phyloP scores from a whole-genome alignment of 2,888 invertebrate genomes.

The Smittia aterrima region DNA sequence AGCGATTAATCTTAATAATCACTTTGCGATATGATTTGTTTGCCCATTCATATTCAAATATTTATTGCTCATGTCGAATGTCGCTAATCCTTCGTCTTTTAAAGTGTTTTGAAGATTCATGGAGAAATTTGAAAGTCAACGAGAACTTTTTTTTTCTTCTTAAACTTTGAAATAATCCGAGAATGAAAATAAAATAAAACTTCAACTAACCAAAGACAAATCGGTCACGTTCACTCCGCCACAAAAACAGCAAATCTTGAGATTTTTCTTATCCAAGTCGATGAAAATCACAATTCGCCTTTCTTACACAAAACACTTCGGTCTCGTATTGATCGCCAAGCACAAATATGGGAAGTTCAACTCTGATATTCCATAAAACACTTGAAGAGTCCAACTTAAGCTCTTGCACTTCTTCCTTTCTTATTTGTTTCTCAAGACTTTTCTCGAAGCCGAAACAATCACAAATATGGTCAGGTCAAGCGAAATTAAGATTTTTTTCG shows the following conservation, averaged over 20 bases:
- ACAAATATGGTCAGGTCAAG: slow-evolving; percentile 37
- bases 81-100: slow-evolving; percentile 1
- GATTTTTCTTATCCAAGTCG: neutral
- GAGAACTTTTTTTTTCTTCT: neutral
- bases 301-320: neutral
- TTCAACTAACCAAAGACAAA: neutral
- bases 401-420: neutral
- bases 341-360: slow-evolving; percentile 5
- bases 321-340: neutral
- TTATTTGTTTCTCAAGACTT: slow-evolving; percentile 3
- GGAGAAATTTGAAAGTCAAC: neutral
- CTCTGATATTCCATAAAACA: slow-evolving; percentile 38
- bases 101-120: neutral
- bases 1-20: slow-evolving; percentile 40
- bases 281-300: neutral
- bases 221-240: neutral
- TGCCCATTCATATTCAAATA: slow-evolving; percentile 34
- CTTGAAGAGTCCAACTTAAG: slow-evolving; percentile 17
- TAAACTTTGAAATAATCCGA: neutral
- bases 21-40: slow-evolving; percentile 38
- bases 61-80: slow-evolving; percentile 21
- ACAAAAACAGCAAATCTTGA: slow-evolving; percentile 1
- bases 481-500: slow-evolving; percentile 23
- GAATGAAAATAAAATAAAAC: neutral
- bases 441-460: slow-evolving; percentile 2